Percentiles rank a stretch among this genome's conserved stretches.
Conservation (phyloP, 2,888 invertebrate genomes). For the Dorcus hopei region DNA sequence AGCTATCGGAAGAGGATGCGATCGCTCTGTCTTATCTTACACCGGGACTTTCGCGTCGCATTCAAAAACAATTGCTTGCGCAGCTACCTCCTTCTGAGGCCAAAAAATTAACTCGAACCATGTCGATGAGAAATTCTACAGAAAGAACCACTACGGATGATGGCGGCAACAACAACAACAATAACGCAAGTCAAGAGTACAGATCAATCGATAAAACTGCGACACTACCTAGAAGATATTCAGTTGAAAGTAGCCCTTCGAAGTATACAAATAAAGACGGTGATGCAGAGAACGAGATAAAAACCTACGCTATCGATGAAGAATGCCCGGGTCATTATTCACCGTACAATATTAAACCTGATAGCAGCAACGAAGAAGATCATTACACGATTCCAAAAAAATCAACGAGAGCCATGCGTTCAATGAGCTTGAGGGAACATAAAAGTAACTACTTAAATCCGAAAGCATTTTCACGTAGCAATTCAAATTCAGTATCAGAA, state of each 20-base stretch:
- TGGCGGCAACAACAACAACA: neutral
- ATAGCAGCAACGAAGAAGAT: neutral
- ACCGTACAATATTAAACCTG: neutral
- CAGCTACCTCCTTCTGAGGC: conserved; percentile 69
- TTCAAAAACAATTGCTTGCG: conserved; percentile 68
- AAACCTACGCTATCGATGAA: neutral
- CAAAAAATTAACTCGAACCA: conserved; percentile 62
- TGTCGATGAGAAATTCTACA: conserved; percentile 51
- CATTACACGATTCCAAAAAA: neutral
- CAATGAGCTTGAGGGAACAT: conserved; percentile 34
- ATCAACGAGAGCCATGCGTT: conserved; percentile 30
- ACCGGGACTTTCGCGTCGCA: conserved; percentile 67
- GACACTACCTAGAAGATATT: conserved; percentile 49
- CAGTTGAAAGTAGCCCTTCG: conserved; percentile 27
- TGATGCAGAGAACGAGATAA: neutral
- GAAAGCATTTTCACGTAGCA: conserved; percentile 22
- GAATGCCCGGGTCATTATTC: neutral
- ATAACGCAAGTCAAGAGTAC: neutral
- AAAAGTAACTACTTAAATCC: conserved; percentile 18
- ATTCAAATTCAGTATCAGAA: conserved; percentile 37
- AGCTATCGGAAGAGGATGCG: conserved; percentile 67
- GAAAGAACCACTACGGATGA: conserved; percentile 17
- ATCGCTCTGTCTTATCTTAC: conserved; percentile 67
- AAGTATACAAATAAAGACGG: conserved; percentile 13
- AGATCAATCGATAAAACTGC: conserved; percentile 19